Evolutionary conservation across 2,113 vertebrate genomes (phyloP).

Genomic region (Aviceda subcristata): DNA sequence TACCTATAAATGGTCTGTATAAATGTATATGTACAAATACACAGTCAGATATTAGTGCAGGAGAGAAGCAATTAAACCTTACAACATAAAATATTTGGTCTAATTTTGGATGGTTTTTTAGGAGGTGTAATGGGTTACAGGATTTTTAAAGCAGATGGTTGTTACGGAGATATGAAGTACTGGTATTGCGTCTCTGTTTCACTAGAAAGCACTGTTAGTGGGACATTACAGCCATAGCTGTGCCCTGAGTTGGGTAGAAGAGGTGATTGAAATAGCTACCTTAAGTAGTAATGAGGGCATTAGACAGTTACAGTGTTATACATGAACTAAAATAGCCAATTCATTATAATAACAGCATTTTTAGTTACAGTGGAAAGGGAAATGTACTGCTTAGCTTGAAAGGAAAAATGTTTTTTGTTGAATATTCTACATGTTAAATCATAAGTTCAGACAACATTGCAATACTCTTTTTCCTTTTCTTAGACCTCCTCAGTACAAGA

Average conservation of each 20-base stretch:
- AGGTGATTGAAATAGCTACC: neutral
- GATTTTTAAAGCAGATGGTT: neutral
- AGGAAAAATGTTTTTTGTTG: neutral
- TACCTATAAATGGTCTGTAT: neutral
- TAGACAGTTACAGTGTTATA: neutral
- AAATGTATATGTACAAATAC: neutral
- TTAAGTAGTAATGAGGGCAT: neutral
- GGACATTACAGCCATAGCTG: neutral
- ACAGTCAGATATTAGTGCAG: neutral
- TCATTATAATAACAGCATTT: neutral
- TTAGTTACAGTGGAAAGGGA: neutral
- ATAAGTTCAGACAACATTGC: neutral
- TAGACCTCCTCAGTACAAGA: constrained; percentile 94
- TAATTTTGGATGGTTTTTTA: neutral
- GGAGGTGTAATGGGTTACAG: neutral
- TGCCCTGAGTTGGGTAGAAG: neutral
- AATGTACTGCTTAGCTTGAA: neutral
- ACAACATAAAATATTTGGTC: neutral
- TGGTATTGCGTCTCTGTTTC: neutral
- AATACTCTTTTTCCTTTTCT: neutral
- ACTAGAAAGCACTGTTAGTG: neutral
- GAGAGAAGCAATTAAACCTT: neutral
- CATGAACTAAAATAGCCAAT: neutral
- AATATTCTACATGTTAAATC: neutral
- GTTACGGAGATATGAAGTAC: neutral